phyloP scores from a whole-genome alignment of 2,113 vertebrate species.

The Trematomus loennbergii region DNA sequence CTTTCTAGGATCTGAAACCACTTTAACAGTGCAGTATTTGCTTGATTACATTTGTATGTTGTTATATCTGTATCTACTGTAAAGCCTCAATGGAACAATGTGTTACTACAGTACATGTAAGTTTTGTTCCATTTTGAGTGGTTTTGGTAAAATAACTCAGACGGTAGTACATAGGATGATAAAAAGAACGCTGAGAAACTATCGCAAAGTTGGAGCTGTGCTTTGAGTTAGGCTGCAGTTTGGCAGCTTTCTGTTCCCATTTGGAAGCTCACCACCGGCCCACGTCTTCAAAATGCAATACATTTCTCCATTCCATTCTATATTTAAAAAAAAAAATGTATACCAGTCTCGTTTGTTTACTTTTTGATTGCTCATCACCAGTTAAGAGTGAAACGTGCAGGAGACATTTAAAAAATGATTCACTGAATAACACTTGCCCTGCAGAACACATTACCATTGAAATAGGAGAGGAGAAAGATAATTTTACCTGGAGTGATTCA shows the following conservation, averaged over 20 bases:
- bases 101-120: too few relatives aligned
- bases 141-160: not conserved
- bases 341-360: too few relatives aligned
- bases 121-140: constrained; percentile 1
- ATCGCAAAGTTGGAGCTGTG: not conserved
- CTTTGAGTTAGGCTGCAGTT: not conserved
- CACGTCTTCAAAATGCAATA: not conserved
- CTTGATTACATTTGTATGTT: constrained; percentile 16
- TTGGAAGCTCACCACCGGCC: not conserved
- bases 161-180: not conserved
- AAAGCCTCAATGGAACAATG: not conserved
- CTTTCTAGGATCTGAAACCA: constrained; percentile 15
- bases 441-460: constrained; percentile 31
- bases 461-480: constrained; percentile 7
- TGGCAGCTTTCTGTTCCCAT: not conserved
- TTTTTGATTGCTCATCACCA: not conserved
- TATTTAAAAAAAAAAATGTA: not conserved
- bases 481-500: constrained; percentile 59
- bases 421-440: constrained; percentile 14
- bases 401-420: not conserved
- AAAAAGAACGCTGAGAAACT: not conserved
- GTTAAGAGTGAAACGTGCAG: not conserved
- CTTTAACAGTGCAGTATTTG: constrained; percentile 13
- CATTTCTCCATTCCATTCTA: not conserved
- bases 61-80: not conserved